Percentiles rank a stretch among this genome's conserved stretches.
These are phyloP conservation scores for Silurus aristotelis DNA, from an alignment of 2,797 vertebrate species.

Conservation along the genomic window DNA sequence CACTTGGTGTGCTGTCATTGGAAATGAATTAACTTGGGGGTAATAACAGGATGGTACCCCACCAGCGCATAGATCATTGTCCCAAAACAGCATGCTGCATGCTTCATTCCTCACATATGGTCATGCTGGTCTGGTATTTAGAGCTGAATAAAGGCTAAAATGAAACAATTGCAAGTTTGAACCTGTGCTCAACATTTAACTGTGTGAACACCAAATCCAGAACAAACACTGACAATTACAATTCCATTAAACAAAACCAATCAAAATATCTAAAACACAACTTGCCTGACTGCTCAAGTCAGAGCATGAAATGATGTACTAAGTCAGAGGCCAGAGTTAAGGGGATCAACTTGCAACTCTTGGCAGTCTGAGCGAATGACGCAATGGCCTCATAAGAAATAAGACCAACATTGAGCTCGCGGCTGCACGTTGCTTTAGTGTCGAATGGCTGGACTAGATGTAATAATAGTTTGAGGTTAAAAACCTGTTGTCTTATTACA, in stretches of 20 bases:
- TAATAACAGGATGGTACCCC: background rate
- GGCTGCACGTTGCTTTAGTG: background rate
- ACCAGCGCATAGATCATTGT: background rate
- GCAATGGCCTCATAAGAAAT: background rate
- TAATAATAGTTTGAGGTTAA: too few relatives aligned
- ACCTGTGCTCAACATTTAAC: background rate
- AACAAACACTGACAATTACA: background rate
- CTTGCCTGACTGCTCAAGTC: background rate
- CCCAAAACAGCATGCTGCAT: background rate
- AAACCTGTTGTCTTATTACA: background rate
- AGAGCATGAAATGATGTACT: background rate
- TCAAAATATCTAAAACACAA: background rate
- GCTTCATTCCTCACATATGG: background rate
- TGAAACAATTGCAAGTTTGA: background rate
- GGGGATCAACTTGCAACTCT: too few relatives aligned
- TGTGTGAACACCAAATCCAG: background rate
- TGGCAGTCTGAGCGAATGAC: background rate
- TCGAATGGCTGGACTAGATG: background rate
- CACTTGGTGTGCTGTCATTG: background rate
- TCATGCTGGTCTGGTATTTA: too few relatives aligned
- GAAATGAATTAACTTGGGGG: background rate
- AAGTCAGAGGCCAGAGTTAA: background rate
- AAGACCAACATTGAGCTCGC: too few relatives aligned
- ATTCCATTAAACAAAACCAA: background rate
- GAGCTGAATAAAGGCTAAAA: background rate